Percentiles rank a stretch among this genome's conserved stretches.
These are phyloP conservation scores for Drosophila macrospina DNA, from an alignment of 2,888 invertebrate genomes.

Conservation along the genomic window DNA sequence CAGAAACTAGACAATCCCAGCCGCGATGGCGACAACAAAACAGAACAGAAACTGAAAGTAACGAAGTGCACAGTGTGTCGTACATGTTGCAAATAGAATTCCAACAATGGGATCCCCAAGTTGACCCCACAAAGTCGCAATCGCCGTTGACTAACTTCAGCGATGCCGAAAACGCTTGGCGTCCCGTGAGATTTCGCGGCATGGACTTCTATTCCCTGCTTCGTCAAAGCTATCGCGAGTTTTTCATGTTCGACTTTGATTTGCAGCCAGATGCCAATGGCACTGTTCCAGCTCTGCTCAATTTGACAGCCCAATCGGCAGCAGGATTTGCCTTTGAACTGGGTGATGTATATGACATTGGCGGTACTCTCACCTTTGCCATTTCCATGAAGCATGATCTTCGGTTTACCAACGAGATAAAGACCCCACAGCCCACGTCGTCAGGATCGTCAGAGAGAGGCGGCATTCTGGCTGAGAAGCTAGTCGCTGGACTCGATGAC, in stretches of 20 bases:
- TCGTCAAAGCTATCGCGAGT: slow-evolving; percentile 89
- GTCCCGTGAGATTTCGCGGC: slow-evolving; percentile 69
- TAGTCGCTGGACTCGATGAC: slow-evolving; percentile 72
- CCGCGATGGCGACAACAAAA: slow-evolving; percentile 16
- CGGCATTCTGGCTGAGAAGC: slow-evolving; percentile 83
- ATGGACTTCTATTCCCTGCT: slow-evolving; percentile 85
- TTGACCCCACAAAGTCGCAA: slow-evolving; percentile 22
- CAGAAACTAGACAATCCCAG: slow-evolving; percentile 1
- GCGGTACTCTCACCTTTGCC: slow-evolving; percentile 91
- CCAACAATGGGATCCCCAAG: slow-evolving; percentile 39
- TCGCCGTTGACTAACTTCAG: slow-evolving; percentile 3
- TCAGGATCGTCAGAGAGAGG: slow-evolving; percentile 68
- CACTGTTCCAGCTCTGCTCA: slow-evolving; percentile 88
- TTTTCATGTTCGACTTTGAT: slow-evolving; percentile 92
- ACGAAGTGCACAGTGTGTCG: slow-evolving; percentile 57
- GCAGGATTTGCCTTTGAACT: slow-evolving; percentile 90
- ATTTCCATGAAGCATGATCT: slow-evolving; percentile 88
- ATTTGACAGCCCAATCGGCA: slow-evolving; percentile 88
- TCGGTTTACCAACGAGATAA: slow-evolving; percentile 66
- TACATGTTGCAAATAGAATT: slow-evolving; percentile 80
- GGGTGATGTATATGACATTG: slow-evolving; percentile 90
- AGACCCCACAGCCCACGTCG: slow-evolving; percentile 54
- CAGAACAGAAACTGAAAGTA: slow-evolving; percentile 24
- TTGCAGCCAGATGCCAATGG: slow-evolving; percentile 88
- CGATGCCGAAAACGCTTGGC: slow-evolving; percentile 56